phyloP scores from a whole-genome alignment of 1,140 invertebrate species.

The Aphis gossypii region DNA sequence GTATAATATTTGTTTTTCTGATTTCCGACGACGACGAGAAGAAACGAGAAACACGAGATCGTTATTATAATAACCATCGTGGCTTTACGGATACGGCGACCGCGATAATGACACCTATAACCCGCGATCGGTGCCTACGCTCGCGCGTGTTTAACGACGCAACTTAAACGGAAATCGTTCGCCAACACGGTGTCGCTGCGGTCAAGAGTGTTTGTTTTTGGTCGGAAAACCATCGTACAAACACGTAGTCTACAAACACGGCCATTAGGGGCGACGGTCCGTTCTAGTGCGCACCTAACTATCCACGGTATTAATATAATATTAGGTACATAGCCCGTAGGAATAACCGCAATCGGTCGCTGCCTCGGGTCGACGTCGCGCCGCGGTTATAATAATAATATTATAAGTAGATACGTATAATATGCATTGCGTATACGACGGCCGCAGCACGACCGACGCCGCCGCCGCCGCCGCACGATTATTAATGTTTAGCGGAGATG shows the following conservation, averaged over 20 bases:
- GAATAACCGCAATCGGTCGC: background rate
- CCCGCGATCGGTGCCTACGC: background rate
- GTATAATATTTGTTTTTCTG: conserved; percentile 4
- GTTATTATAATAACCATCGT: background rate
- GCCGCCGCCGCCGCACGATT: background rate
- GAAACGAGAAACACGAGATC: background rate
- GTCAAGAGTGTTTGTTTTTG: conserved; percentile 13
- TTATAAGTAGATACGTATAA: background rate
- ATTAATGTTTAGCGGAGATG: background rate
- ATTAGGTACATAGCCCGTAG: too few species aligned
- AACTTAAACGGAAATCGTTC: background rate
- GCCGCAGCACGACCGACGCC: background rate
- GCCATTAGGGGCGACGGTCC: background rate
- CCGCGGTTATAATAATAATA: background rate
- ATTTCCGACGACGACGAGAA: background rate
- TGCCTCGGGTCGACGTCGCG: background rate
- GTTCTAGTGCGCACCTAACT: background rate
- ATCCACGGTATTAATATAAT: background rate
- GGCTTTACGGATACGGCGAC: background rate
- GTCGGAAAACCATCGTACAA: background rate
- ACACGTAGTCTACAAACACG: background rate
- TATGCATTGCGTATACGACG: background rate
- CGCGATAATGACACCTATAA: background rate
- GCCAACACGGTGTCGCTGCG: background rate
- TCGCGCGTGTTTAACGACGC: background rate